These are phyloP conservation scores for Drosophila multiciliata DNA, from an alignment of 2,888 invertebrate species.

Conservation along the genomic window DNA sequence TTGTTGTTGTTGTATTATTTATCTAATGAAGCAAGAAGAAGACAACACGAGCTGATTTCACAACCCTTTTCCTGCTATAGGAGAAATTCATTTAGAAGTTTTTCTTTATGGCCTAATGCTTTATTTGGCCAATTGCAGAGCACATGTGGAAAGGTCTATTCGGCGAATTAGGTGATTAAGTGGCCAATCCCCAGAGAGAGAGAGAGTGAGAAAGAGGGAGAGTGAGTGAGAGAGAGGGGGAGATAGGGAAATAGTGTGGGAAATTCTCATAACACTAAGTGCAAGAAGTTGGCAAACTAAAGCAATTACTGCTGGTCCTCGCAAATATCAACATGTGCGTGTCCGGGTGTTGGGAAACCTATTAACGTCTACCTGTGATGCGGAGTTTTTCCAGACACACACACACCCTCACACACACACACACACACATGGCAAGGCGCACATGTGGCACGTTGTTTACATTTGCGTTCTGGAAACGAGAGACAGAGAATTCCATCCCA, in stretches of 20 bases:
- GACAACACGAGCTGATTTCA: neutral
- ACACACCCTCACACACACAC: neutral
- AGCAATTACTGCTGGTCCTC: conserved; percentile 36
- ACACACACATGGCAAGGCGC: conserved; percentile 7
- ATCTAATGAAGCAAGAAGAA: conserved; percentile 63
- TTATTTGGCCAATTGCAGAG: neutral
- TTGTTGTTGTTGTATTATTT: conserved; percentile 1
- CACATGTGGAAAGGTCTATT: conserved; percentile 26
- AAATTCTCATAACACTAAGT: conserved; percentile 8
- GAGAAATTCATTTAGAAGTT: neutral
- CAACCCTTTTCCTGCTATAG: neutral
- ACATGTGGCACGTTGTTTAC: conserved; percentile 55
- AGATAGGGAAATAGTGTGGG: conserved; percentile 4
- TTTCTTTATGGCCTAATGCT: neutral
- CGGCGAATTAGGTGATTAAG: conserved; percentile 30
- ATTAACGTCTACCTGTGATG: conserved; percentile 36
- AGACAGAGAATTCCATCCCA: conserved; percentile 34
- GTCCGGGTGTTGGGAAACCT: conserved; percentile 35
- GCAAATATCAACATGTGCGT: conserved; percentile 34
- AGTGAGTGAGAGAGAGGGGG: neutral
- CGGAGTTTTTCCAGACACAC: conserved; percentile 44
- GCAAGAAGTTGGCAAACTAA: conserved; percentile 50
- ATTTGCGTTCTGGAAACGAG: conserved; percentile 42
- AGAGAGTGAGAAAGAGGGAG: neutral
- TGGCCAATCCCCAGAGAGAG: neutral